phyloP scores from a whole-genome alignment of 2,113 vertebrate genomes.

The Merops nubicus region DNA sequence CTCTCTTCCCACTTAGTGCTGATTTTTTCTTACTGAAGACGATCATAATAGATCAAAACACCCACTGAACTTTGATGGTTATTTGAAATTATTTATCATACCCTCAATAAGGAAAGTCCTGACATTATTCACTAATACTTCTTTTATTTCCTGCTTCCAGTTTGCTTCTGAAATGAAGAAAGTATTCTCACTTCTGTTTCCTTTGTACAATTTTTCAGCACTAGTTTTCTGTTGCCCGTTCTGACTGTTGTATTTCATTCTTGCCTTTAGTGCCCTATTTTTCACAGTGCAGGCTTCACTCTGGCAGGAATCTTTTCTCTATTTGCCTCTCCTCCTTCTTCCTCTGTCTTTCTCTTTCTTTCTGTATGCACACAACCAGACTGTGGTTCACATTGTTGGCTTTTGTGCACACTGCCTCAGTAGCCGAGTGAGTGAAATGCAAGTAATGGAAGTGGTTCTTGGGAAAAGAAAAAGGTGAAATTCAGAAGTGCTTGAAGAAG shows the following conservation, averaged over 20 bases:
- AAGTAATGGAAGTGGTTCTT: neutral
- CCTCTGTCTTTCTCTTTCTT: neutral
- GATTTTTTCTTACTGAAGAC: neutral
- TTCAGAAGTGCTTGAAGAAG: neutral
- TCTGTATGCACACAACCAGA: neutral
- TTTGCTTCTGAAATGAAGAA: neutral
- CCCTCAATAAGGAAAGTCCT: neutral
- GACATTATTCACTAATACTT: neutral
- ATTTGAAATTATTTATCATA: neutral
- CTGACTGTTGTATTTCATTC: neutral
- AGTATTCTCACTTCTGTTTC: neutral
- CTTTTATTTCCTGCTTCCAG: neutral
- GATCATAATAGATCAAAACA: neutral
- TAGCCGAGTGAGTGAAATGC: neutral
- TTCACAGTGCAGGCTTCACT: neutral
- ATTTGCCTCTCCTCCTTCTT: neutral
- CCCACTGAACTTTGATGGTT: neutral
- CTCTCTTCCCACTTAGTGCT: neutral
- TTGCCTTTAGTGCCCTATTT: neutral
- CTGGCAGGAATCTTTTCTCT: neutral
- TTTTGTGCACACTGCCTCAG: neutral
- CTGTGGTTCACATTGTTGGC: neutral
- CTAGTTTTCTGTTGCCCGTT: neutral
- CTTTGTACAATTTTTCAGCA: neutral
- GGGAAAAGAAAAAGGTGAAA: no score